Evolutionary conservation across 2,797 vertebrate species (phyloP).

Genomic region (Glossophaga mutica): DNA sequence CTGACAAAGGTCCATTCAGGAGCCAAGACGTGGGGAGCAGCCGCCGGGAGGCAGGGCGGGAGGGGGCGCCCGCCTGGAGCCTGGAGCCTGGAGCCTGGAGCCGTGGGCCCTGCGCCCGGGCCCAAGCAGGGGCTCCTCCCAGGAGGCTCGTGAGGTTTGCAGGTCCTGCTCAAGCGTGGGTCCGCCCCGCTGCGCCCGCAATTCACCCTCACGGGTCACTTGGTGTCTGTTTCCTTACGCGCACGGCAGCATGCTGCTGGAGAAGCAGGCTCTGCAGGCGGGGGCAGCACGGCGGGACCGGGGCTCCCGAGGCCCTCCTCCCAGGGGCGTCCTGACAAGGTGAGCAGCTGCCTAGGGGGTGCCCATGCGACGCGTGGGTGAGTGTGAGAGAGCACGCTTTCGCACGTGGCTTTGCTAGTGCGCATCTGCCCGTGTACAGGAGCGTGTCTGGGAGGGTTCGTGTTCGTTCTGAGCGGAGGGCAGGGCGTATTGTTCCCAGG

Average conservation of each 20-base stretch:
- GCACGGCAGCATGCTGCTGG: not conserved
- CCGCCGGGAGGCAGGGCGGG: constrained; percentile 24
- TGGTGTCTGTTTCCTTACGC: not conserved
- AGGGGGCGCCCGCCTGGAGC: constrained; percentile 20
- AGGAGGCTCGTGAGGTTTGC: not conserved
- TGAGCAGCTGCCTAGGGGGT: too few relatives aligned
- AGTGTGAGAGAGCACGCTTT: not conserved
- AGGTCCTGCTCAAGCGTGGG: not conserved
- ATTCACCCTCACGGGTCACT: not conserved
- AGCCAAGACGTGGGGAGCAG: constrained; percentile 55
- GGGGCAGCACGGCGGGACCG: not conserved
- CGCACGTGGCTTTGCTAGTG: accelerated
- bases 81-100: too few relatives aligned
- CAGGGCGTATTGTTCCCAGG: not conserved
- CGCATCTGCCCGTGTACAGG: not conserved
- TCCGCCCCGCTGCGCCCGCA: not conserved
- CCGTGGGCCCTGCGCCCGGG: not conserved
- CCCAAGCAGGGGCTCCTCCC: not conserved
- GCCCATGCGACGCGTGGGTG: too few relatives aligned
- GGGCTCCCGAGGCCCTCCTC: not conserved
- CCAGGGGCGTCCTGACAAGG: not conserved
- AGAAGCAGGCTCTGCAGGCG: not conserved
- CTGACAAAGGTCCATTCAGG: constrained; percentile 82
- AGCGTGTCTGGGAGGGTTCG: not conserved
- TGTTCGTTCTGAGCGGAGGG: not conserved